These are phyloP conservation scores for Delphinapterus leucas DNA, from an alignment of 2,113 vertebrate species.

Conservation along the genomic window DNA sequence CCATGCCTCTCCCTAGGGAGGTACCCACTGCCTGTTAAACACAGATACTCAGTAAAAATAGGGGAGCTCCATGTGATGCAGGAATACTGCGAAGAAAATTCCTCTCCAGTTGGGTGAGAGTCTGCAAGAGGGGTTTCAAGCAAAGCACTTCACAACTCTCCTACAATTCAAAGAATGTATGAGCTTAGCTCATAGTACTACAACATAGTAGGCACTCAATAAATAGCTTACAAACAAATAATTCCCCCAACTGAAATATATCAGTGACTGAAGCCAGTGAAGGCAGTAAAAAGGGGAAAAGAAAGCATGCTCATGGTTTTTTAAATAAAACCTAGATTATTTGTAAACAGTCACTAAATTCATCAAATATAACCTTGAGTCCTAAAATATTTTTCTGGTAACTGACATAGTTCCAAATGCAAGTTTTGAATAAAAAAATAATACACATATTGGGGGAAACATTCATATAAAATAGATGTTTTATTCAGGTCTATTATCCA, in stretches of 20 bases:
- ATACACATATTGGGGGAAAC: neutral
- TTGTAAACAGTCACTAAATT: neutral
- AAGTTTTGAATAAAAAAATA: neutral
- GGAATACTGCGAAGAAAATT: neutral
- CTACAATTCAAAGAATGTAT: neutral
- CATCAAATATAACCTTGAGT: neutral
- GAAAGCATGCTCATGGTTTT: neutral
- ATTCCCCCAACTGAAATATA: neutral
- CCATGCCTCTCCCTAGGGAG: neutral
- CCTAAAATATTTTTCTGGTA: neutral
- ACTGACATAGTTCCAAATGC: neutral
- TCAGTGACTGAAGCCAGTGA: neutral
- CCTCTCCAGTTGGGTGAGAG: neutral
- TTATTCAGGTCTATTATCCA: neutral
- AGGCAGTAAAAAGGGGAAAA: neutral
- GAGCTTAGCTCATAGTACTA: too few species aligned
- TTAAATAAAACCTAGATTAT: neutral
- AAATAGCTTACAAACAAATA: neutral
- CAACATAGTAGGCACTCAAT: neutral
- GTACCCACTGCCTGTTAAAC: neutral
- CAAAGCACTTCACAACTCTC: neutral
- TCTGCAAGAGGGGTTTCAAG: neutral
- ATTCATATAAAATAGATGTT: neutral
- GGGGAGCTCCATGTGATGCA: rapidly evolving
- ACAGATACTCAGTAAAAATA: neutral